Conservation (phyloP, 2,797 vertebrate species). For the Rhabdophis nuchalis region DNA sequence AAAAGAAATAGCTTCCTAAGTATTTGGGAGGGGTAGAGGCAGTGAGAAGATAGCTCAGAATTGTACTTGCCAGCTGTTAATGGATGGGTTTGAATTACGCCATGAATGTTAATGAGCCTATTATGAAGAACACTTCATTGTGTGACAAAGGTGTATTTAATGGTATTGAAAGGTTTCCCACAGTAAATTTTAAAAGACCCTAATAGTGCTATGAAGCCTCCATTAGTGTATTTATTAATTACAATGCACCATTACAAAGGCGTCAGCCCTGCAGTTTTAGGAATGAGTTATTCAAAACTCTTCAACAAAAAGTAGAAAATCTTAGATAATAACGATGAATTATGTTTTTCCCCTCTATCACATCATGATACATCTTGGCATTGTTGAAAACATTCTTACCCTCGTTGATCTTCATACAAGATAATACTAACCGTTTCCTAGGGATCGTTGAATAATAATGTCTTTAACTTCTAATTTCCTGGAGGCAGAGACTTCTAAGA, state of each 20-base stretch:
- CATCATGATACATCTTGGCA: neutral
- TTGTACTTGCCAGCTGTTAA: slow-evolving; percentile 58
- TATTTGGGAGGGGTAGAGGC: slow-evolving; percentile 30
- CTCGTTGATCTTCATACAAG: neutral
- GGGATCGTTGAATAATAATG: neutral
- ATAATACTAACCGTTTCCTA: neutral
- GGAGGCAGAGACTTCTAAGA: neutral
- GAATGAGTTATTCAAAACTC: neutral
- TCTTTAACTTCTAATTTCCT: neutral
- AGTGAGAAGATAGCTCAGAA: neutral
- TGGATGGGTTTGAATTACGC: slow-evolving; percentile 49
- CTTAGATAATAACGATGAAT: rapidly evolving
- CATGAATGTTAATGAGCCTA: slow-evolving; percentile 61
- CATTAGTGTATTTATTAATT: slow-evolving; percentile 71
- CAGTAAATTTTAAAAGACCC: slow-evolving; percentile 68
- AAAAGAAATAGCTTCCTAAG: slow-evolving; percentile 34
- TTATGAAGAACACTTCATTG: slow-evolving; percentile 61
- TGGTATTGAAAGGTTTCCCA: slow-evolving; percentile 66
- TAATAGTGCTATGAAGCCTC: slow-evolving; percentile 63
- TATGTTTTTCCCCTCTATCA: neutral
- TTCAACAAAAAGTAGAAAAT: neutral
- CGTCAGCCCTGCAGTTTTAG: slow-evolving; percentile 39
- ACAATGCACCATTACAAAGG: neutral
- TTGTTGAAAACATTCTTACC: neutral
- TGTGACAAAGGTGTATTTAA: slow-evolving; percentile 65